Evolutionary conservation across 1,140 invertebrate species (phyloP), one percentile per base, ranked within the genome.

Genomic region (Magallana gigas): DNA sequence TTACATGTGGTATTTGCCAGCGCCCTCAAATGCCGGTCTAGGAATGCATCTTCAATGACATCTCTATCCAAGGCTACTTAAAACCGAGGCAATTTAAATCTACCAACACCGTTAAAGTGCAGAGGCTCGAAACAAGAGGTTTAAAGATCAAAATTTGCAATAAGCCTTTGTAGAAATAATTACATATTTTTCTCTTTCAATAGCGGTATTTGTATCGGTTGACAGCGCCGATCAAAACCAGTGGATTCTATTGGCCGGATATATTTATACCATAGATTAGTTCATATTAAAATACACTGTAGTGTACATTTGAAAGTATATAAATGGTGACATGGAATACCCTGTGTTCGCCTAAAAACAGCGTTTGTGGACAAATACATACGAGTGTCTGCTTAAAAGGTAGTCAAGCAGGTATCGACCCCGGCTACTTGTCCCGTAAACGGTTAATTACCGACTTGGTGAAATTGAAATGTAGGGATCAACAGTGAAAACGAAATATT

Each of bases 401-500:
- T 76, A 76, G 68, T 36, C 36, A 76, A 29, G 68, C 68, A 76
- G 36, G 11, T 76, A 76, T 76, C 68, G 68, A 76, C 68, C 68
- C 8, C 23, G 9, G 8, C 68, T 76, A 76, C 68, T 29, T 76
- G 68, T 76, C 18, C 23, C 23, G 23, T 76, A 29, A 8, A 76
- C 23, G 11, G 68, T 29, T 76, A 76, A 76, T 76, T 76, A 76
- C 18, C 68, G 11, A 76, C 68, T 76, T 29, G 14, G 23, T 23
- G 68, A 64, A 18, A 29, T 18, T 23, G 68, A 36, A 76, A 76
- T 68, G 23, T 76, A 76, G 36, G 23, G 68, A 76, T 12, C 68
- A 76, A 76, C 68, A 29, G 68, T 76, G 68, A 76, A 76, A 76
- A 76, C 68, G 68, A 76, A 76, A 76, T 76, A 76, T 76, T 76